These are phyloP conservation scores for Drosophila subpulchrella DNA, from an alignment of 1,140 invertebrate species.

Conservation along the genomic window DNA sequence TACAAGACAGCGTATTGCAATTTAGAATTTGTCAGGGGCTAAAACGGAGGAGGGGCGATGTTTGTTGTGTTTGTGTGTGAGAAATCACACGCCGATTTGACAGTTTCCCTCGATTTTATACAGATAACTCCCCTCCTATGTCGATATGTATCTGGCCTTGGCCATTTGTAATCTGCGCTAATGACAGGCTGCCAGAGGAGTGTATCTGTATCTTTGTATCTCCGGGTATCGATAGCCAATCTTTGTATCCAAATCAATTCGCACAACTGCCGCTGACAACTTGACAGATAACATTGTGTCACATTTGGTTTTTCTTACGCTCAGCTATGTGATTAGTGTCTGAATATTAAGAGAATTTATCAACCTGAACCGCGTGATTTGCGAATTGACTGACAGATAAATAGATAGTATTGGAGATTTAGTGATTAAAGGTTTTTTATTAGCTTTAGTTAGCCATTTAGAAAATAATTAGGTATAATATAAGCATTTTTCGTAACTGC, in stretches of 20 bases:
- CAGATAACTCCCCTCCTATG: conserved; percentile 10
- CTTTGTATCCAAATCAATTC: conserved; percentile 55
- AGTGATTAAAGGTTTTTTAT: conserved; percentile 11
- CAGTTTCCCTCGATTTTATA: conserved; percentile 38
- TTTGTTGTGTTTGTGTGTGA: conserved; percentile 15
- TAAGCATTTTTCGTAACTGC: not conserved
- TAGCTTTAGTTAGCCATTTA: not conserved
- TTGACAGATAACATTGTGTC: conserved; percentile 75
- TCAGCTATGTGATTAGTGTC: conserved; percentile 58
- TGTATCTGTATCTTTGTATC: conserved; percentile 5
- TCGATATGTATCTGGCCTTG: conserved; percentile 47
- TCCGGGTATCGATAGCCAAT: conserved; percentile 49
- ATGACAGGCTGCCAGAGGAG: conserved; percentile 55
- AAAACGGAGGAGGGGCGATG: not conserved
- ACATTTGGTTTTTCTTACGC: conserved; percentile 36
- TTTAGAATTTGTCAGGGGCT: conserved; percentile 64
- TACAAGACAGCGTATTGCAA: conserved; percentile 66
- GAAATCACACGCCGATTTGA: conserved; percentile 66
- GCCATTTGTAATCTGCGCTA: conserved; percentile 73
- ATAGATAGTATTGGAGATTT: conserved; percentile 22
- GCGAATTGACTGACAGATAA: conserved; percentile 46
- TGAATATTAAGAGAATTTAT: conserved; percentile 46
- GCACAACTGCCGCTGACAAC: conserved; percentile 70
- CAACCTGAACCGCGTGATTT: conserved; percentile 4
- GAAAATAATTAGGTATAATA: not conserved